Evolutionary conservation across 2,888 invertebrate species (phyloP).

Genomic region (Nomada fabriciana): DNA sequence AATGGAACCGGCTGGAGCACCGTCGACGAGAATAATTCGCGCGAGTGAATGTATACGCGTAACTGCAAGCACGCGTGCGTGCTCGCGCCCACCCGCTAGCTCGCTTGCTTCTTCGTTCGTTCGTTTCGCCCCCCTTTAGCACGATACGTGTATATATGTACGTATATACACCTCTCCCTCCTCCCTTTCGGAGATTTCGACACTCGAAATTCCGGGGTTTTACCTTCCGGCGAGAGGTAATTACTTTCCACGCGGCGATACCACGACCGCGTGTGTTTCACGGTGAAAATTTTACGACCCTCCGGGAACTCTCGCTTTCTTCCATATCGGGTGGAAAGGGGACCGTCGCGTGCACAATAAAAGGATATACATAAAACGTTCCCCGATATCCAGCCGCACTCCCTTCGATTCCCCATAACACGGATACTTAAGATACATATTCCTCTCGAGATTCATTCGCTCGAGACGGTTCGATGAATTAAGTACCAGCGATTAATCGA

Average conservation of each 20-base stretch:
- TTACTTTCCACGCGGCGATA: conserved; percentile 35
- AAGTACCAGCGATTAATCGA: conserved; percentile 45
- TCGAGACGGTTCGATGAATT: conserved; percentile 2
- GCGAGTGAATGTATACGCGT: conserved; percentile 55
- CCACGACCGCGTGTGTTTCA: conserved; percentile 51
- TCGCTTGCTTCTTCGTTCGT: neutral
- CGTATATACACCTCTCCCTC: conserved; percentile 1
- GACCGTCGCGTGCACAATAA: neutral
- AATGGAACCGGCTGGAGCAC: conserved; percentile 73
- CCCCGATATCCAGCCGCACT: conserved; percentile 27
- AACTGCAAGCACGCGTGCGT: conserved; percentile 41
- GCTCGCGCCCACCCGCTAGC: conserved; percentile 1
- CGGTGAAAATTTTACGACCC: conserved; percentile 47
- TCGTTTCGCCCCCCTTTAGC: neutral
- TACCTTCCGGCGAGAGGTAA: conserved; percentile 30
- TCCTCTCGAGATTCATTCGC: neutral
- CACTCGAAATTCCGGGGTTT: conserved; percentile 56
- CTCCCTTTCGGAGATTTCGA: conserved; percentile 53
- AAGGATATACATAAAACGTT: conserved; percentile 45
- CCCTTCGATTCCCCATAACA: neutral
- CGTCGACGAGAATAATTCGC: conserved; percentile 71
- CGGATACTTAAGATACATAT: conserved; percentile 9
- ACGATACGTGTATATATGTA: neutral
- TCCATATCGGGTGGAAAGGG: no score
- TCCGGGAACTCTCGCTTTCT: neutral